phyloP scores from a whole-genome alignment of 2,797 vertebrate genomes.

The Oophaga sylvatica region DNA sequence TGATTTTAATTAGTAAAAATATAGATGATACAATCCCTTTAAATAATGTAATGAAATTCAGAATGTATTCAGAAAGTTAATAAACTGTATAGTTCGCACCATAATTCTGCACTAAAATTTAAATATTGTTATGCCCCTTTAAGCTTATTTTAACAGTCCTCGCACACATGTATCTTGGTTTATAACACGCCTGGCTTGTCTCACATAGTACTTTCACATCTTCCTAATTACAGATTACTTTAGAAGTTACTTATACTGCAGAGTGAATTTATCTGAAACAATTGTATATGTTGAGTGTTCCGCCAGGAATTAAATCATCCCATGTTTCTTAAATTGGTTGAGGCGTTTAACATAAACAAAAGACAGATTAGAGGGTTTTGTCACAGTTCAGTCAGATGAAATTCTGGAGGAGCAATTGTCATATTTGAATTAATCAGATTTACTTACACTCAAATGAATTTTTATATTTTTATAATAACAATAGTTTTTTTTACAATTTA shows the following conservation, averaged over 20 bases:
- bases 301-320: constrained; percentile 59
- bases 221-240: constrained; percentile 57
- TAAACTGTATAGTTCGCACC: neutral
- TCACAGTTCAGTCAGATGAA: constrained; percentile 61
- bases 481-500: constrained; percentile 21
- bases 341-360: constrained; percentile 60
- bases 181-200: constrained; percentile 45
- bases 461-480: constrained; percentile 10
- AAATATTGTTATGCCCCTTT: constrained; percentile 26
- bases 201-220: constrained; percentile 43
- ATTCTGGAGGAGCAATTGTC: constrained; percentile 59
- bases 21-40: neutral
- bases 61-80: constrained; percentile 3
- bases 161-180: constrained; percentile 27
- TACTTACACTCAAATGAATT: constrained; percentile 53
- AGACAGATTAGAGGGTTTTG: constrained; percentile 61
- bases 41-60: neutral
- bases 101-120: constrained; percentile 14
- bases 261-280: constrained; percentile 56
- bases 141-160: constrained; percentile 10
- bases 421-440: constrained; percentile 57
- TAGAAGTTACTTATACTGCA: constrained; percentile 53
- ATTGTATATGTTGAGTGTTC: constrained; percentile 62
- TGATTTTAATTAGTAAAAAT: neutral
- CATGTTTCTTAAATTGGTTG: constrained; percentile 58